These are phyloP conservation scores for Terrapene triunguis DNA, from an alignment of 2,113 vertebrate species.

Conservation along the genomic window DNA sequence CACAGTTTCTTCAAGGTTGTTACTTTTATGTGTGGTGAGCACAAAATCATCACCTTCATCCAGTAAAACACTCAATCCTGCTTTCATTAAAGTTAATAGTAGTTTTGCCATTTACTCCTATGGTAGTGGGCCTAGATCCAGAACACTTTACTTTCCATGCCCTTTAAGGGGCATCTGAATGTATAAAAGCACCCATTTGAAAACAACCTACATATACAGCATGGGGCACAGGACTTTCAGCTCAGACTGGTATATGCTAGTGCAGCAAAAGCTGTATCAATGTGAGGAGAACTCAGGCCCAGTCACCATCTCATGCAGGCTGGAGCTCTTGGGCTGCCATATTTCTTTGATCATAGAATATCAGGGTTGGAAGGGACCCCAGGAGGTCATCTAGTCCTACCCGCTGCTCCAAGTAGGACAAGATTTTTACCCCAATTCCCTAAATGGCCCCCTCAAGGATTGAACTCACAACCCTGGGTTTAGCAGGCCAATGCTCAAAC, in stretches of 20 bases:
- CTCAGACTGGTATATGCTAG: neutral
- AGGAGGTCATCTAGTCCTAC: too few species aligned
- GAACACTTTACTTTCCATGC: neutral
- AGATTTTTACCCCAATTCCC: too few species aligned
- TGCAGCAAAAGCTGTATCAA: neutral
- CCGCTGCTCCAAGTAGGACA: too few species aligned
- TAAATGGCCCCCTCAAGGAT: too few species aligned
- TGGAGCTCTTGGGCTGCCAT: neutral
- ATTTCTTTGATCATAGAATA: neutral
- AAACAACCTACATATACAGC: too few species aligned
- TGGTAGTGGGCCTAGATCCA: neutral
- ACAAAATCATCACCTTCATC: neutral
- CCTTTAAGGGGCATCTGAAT: neutral
- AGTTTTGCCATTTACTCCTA: neutral
- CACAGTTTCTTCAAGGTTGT: neutral
- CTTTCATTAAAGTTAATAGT: neutral
- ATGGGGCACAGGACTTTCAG: neutral
- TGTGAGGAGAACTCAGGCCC: neutral
- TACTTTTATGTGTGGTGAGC: neutral
- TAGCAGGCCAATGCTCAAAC: too few species aligned
- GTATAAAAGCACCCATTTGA: neutral
- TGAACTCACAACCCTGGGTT: too few species aligned
- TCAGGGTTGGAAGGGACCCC: too few species aligned
- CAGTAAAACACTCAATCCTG: too few species aligned
- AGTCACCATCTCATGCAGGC: neutral